Evolutionary conservation across 2,113 vertebrate species (phyloP), one percentile per base, ranked within the genome.

Genomic region (Trinectes maculatus): DNA sequence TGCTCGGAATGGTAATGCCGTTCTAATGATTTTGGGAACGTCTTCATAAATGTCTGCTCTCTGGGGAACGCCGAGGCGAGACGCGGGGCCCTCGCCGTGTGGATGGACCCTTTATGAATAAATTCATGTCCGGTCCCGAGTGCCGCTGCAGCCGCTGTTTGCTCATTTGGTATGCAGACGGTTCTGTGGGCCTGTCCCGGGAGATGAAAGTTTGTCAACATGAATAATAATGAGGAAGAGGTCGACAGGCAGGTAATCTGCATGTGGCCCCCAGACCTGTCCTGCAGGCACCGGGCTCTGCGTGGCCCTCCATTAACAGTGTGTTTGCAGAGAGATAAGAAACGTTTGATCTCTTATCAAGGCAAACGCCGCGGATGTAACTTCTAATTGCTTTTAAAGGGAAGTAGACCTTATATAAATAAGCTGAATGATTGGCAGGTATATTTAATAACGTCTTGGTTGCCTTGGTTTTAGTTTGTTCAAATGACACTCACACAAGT

Each of bases 171-270:
- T 69, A 92, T 91, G 86, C 85, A 76, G 83, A 78, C 43, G 80
- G 62, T 74, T 76, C 73, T 40, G 77, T 31, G 19, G 79, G 71
- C 85, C 34, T 31, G 2, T 89, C 90, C 90, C 89, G 15, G 40
- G 89, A 92, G 91, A 92, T 76, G 85, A 83, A 90, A 90, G 89
- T 93, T 90, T 92, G 90, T 93, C 90, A 93, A 93, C 91, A 93
- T 89, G 92, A 92, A 93, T 93, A 92, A 91, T 92, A 92, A 93
- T 93, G 89, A 91, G 83, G 72, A 77, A 31, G 73, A 82, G 85
- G 87, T 91, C 82, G 91, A 85, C 81, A 72, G 84, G 87, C 89
- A 91, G 91, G 92, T 91, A 87, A 92, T 93, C 90, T 89, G 90
- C 89, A 91, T 91, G 86, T 84, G 80, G 78, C 58, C 80, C 86